Evolutionary conservation across 2,888 invertebrate species (phyloP).

Genomic region (Sylvicola cinctus): DNA sequence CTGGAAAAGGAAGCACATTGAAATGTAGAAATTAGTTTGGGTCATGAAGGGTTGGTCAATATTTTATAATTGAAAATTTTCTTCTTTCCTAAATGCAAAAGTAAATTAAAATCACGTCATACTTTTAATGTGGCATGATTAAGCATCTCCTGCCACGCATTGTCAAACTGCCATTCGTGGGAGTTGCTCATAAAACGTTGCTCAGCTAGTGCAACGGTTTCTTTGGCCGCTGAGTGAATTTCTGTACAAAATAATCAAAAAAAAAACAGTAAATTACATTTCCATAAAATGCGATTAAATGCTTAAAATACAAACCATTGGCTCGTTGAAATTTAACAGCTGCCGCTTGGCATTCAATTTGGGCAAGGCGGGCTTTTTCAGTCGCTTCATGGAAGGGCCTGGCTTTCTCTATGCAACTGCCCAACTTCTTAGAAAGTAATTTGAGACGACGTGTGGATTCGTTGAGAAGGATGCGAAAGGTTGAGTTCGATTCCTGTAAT

Average conservation of each 20-base stretch:
- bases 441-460: conserved; percentile 71
- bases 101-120: conserved; percentile 5
- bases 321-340: conserved; percentile 80
- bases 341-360: conserved; percentile 71
- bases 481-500: conserved; percentile 71
- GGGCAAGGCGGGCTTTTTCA: conserved; percentile 53
- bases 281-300: no score
- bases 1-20: conserved; percentile 21
- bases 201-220: conserved; percentile 81
- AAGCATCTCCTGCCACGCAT: conserved; percentile 93
- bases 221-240: conserved; percentile 81
- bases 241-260: conserved; percentile 27
- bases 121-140: conserved; percentile 90
- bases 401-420: conserved; percentile 71
- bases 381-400: conserved; percentile 77
- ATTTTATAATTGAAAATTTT: conserved; percentile 1
- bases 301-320: conserved; percentile 41
- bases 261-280: neutral
- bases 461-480: conserved; percentile 68
- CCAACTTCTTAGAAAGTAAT: conserved; percentile 57
- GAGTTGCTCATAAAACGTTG: conserved; percentile 36
- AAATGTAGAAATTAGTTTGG: conserved; percentile 2
- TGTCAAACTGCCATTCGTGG: conserved; percentile 56
- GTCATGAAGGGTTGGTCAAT: neutral
- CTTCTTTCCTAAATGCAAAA: no score